Evolutionary conservation across 2,113 vertebrate genomes (phyloP).

Genomic region (Hemiprocne comata): DNA sequence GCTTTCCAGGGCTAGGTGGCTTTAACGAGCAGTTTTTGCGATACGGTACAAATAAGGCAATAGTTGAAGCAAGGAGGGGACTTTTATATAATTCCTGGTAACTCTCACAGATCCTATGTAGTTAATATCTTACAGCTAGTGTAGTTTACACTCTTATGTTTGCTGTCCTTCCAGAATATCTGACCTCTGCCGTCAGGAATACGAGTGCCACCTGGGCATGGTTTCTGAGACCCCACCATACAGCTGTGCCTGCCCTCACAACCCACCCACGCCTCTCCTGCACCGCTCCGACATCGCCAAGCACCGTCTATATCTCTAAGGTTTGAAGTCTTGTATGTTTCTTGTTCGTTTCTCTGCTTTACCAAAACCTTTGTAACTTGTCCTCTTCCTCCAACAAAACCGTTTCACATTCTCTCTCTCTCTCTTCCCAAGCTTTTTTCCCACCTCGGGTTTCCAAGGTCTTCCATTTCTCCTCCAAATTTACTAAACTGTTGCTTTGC

Average conservation of each 20-base stretch:
- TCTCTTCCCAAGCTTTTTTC: not conserved
- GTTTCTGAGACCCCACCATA: fast-evolving
- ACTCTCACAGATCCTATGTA: not conserved
- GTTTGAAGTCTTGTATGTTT: fast-evolving
- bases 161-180: not conserved
- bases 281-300: fast-evolving
- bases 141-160: fast-evolving
- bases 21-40: not conserved
- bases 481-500: not conserved
- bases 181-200: no score
- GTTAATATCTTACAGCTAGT: not conserved
- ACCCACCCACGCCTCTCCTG: fast-evolving
- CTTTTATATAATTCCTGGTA: not conserved
- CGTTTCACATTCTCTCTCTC: fast-evolving
- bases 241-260: fast-evolving
- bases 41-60: not conserved
- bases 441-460: not conserved
- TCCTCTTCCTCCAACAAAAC: not conserved
- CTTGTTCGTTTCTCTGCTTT: not conserved
- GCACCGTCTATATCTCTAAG: fast-evolving
- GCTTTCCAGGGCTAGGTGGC: not conserved
- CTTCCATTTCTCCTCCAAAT: not conserved
- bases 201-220: fast-evolving
- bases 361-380: not conserved
- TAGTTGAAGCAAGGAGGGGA: not conserved